Base-by-base conservation (phyloP, 2,113 vertebrate genomes). In the Crotophaga sulcirostris region DNA sequence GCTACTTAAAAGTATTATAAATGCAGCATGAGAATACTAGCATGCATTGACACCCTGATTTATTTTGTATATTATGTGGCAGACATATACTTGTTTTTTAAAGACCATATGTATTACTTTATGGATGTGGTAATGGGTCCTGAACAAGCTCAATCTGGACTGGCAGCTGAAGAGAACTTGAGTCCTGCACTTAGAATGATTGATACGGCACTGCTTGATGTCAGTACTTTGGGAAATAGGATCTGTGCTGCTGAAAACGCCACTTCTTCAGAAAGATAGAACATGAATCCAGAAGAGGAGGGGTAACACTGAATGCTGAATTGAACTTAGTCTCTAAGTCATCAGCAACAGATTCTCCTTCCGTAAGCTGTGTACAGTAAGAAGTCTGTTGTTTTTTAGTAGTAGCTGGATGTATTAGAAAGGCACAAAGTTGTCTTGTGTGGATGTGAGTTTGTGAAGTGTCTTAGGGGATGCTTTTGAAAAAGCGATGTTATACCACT, bases 151-250 rank as follows among this genome's bases (percentile, higher is more conserved):
- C 1, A 0, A 3, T 77, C 63, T 77, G 68, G n/a, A 38, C 45
- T 51, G 34, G 42, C 25, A 66, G 24, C 33, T 79, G 63, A 64
- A 79, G 36, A 56, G 18, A 56, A 56, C 67, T 31, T 36, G 54
- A 92, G 20, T 63, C 33, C 56, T 45, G 42, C 73, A 7, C 75
- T 90, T 74, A 38, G 24, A 36, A n/a, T 84, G 85, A 52, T 59
- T 75, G 70, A 56, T 78, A 17, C 0, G 8, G 44, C 13, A 4
- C 70, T 91, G 28, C 36, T 55, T 5, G 0, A 28, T 80, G 33
- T 58, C 31, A 34, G 20, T 60, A 25, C 58, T 69, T 83, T 0
- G 0, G 36, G 36, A 79, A 54, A n/a, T 54, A 44, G 33, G 28
- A 47, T 34, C 66, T 55, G n/a, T 72, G 20, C 63, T 88, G 62